These are phyloP conservation scores for Acrocephalus kingi DNA, from an alignment of 2,113 vertebrate genomes.

Conservation along the genomic window DNA sequence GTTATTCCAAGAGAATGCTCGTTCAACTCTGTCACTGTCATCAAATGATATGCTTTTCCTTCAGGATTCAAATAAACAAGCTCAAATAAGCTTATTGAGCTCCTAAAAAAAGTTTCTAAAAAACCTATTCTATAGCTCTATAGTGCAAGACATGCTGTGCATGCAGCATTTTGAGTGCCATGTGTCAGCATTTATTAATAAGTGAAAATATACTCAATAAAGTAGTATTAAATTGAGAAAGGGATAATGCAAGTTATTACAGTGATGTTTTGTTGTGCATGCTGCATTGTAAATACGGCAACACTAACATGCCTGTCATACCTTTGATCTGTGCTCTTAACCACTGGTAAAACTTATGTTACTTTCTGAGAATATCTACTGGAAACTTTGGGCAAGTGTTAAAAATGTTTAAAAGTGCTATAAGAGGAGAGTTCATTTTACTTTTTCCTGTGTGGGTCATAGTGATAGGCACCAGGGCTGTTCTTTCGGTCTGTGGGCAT, in stretches of 20 bases:
- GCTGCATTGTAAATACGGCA: not conserved
- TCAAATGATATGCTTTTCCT: not conserved
- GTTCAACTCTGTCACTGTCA: not conserved
- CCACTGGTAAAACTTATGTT: not conserved
- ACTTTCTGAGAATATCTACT: not conserved
- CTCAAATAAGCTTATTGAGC: not conserved
- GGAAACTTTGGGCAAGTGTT: not conserved
- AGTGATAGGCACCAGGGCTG: not conserved
- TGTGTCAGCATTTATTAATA: not conserved
- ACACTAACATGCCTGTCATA: constrained; percentile 33
- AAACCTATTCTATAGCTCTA: not conserved
- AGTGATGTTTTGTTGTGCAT: constrained; percentile 16
- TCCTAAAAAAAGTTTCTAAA: not conserved
- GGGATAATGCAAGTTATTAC: constrained; percentile 74
- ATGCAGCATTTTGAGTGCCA: not conserved
- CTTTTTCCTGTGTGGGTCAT: not conserved
- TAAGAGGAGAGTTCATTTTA: not conserved
- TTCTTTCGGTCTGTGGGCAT: not conserved
- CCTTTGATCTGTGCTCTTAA: not conserved
- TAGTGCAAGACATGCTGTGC: not conserved
- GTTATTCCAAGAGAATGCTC: not conserved
- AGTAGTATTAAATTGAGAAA: constrained; percentile 1
- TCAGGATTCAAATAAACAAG: not conserved
- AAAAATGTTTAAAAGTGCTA: not conserved
- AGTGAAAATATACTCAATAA: not conserved